Percentiles rank a stretch among this genome's conserved stretches.
Conservation (phyloP, 2,113 vertebrate genomes). For the Ammospiza nelsoni region DNA sequence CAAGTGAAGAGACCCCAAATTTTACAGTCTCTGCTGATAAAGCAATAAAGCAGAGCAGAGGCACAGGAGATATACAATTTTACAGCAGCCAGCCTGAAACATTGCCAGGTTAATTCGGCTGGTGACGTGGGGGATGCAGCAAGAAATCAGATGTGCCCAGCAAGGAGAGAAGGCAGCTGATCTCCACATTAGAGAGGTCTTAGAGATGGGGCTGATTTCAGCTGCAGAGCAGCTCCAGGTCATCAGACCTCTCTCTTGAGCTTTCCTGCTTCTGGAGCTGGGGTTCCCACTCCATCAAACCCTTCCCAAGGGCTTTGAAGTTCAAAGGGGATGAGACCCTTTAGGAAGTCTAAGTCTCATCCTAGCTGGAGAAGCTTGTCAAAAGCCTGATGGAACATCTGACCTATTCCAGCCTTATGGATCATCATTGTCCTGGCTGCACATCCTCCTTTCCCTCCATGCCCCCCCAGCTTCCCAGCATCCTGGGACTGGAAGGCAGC, state of each 20-base stretch:
- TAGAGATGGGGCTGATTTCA: background rate
- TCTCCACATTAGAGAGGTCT: background rate
- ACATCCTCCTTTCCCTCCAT: background rate
- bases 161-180: background rate
- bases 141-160: background rate
- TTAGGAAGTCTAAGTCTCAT: background rate
- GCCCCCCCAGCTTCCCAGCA: background rate
- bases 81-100: background rate
- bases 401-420: background rate
- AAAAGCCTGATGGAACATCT: background rate
- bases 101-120: background rate
- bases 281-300: fast-evolving
- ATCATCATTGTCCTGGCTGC: fast-evolving
- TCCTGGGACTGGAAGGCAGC: background rate
- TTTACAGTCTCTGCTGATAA: background rate
- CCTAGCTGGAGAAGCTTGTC: background rate
- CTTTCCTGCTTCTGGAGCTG: background rate
- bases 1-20: background rate
- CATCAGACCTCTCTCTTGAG: background rate
- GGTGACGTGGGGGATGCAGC: background rate
- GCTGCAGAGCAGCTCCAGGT: background rate
- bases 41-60: background rate
- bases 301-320: background rate
- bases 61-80: background rate
- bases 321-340: background rate